phyloP scores from a whole-genome alignment of 2,888 invertebrate species.

The Drosophila bunnanda region DNA sequence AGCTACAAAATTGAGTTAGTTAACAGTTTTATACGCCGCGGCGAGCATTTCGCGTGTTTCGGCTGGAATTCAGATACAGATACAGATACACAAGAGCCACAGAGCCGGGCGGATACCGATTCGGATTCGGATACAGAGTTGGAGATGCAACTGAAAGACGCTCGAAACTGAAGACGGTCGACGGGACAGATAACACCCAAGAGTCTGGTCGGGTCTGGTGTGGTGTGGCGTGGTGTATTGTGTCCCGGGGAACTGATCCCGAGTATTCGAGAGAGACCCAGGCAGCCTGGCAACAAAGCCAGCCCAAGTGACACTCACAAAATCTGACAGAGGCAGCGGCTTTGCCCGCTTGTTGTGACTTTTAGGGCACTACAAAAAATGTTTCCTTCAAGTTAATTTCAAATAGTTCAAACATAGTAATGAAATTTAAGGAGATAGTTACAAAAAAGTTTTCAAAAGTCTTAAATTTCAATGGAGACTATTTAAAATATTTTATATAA shows the following conservation, averaged over 20 bases:
- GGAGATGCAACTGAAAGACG: slow-evolving; percentile 40
- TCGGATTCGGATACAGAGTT: slow-evolving; percentile 11
- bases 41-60: slow-evolving; percentile 81
- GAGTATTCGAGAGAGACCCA: slow-evolving; percentile 14
- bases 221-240: not conserved
- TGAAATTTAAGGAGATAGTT: too few relatives aligned
- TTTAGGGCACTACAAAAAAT: not conserved
- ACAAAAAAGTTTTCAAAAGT: too few relatives aligned
- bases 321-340: slow-evolving; percentile 77
- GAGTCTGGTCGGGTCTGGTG: slow-evolving; percentile 26
- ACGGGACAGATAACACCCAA: slow-evolving; percentile 74
- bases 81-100: slow-evolving; percentile 25
- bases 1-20: slow-evolving; percentile 85
- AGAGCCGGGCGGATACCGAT: slow-evolving; percentile 10
- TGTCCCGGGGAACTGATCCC: slow-evolving; percentile 7
- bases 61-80: slow-evolving; percentile 42
- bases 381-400: not conserved
- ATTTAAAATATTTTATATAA: not conserved
- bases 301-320: slow-evolving; percentile 78
- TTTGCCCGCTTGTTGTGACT: slow-evolving; percentile 46
- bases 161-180: slow-evolving; percentile 76
- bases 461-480: too few relatives aligned
- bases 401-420: not conserved
- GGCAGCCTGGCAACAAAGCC: slow-evolving; percentile 48
- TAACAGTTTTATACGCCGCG: slow-evolving; percentile 84